Percentiles rank a stretch among this genome's conserved stretches.
These are phyloP conservation scores for Lumbricus terrestris DNA, from an alignment of 2,888 invertebrate genomes.

Conservation along the genomic window DNA sequence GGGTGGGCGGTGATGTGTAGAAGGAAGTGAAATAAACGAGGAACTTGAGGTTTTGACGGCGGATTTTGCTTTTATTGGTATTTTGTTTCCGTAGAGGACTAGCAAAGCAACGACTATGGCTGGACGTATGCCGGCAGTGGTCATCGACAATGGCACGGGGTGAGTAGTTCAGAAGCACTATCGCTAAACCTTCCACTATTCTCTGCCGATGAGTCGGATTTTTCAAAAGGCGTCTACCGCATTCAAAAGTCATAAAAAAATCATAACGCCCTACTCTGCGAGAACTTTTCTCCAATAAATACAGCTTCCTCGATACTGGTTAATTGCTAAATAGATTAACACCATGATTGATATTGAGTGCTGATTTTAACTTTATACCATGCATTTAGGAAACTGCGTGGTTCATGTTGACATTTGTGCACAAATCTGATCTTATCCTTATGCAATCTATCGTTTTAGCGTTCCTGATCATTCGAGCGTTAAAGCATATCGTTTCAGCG, in stretches of 20 bases:
- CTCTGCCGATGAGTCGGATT: neutral
- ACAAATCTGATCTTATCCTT: no score
- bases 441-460: no score
- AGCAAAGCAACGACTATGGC: constrained; percentile 65
- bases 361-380: neutral
- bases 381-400: no score
- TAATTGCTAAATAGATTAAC: neutral
- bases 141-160: constrained; percentile 99
- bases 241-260: neutral
- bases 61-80: neutral
- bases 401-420: no score
- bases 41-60: neutral
- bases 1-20: constrained; percentile 7
- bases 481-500: no score
- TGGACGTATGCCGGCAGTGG: constrained; percentile 83
- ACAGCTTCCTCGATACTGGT: neutral
- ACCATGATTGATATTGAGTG: neutral
- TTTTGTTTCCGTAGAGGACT: neutral
- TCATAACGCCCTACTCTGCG: neutral
- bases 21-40: constrained; percentile 15
- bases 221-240: neutral
- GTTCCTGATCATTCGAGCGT: no score
- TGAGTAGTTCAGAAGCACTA: constrained; percentile 63
- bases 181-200: no score
- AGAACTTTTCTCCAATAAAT: neutral